phyloP scores from a whole-genome alignment of 2,797 vertebrate species.

The Poeciliopsis turneri region DNA sequence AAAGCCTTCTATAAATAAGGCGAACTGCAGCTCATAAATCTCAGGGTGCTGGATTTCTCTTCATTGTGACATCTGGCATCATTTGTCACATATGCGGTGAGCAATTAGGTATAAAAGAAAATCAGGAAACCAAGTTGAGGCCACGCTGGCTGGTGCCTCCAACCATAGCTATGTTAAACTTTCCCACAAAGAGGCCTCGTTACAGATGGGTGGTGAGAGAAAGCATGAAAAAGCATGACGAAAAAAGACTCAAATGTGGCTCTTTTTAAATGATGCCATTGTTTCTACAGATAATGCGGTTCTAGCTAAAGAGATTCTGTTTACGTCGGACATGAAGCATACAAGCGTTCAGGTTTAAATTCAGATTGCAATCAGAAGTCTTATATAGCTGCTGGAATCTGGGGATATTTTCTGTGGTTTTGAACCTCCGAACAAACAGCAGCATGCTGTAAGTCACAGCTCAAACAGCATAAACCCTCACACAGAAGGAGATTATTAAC shows the following conservation, averaged over 20 bases:
- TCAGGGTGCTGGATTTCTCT: slow-evolving; percentile 66
- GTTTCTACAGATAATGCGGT: slow-evolving; percentile 50
- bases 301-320: slow-evolving; percentile 39
- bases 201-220: slow-evolving; percentile 28
- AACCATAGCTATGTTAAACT: slow-evolving; percentile 65
- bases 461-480: slow-evolving; percentile 10
- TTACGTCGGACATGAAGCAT: slow-evolving; percentile 41
- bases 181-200: slow-evolving; percentile 55
- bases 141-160: slow-evolving; percentile 59
- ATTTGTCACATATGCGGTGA: slow-evolving; percentile 79
- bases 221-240: slow-evolving; percentile 30
- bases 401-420: slow-evolving; percentile 33
- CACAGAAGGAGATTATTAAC: not conserved
- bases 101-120: slow-evolving; percentile 78
- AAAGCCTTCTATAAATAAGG: slow-evolving; percentile 74
- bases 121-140: slow-evolving; percentile 69
- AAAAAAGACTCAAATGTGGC: slow-evolving; percentile 26
- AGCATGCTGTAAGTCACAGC: slow-evolving; percentile 13
- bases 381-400: slow-evolving; percentile 18
- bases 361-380: slow-evolving; percentile 45
- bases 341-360: slow-evolving; percentile 26
- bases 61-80: slow-evolving; percentile 75
- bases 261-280: slow-evolving; percentile 64
- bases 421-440: slow-evolving; percentile 37
- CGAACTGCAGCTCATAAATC: slow-evolving; percentile 75